Evolutionary conservation across 1,140 invertebrate species (phyloP), one percentile per base, ranked within the genome.

Genomic region (Heterodera schachtii): DNA sequence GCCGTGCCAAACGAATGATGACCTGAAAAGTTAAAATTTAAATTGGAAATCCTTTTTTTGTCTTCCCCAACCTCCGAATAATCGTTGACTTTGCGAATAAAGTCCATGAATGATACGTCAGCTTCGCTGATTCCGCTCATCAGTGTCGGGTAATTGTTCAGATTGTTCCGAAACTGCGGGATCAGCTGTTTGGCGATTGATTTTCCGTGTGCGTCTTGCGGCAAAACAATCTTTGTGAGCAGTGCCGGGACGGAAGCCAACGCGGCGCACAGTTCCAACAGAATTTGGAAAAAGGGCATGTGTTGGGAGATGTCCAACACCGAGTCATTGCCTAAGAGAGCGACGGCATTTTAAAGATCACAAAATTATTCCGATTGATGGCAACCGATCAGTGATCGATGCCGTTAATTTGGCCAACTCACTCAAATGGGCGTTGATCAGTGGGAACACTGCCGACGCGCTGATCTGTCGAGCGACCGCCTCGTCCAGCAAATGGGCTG

Each of bases 221-320:
- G 88, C 41, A 43, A 31, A 8, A 90, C 85, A 6, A 89, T 67
- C 64, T 80, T 81, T 11, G 85, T 86, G 11, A 90, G 74, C 21
- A 89, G 76, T 41, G 19, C 73, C 4, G 88, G 87, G 47, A 88
- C 41, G 3, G 70, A 66, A 8, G 89, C 73, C 60, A 89, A 79
- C 7, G 76, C 80, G 9, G 87, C 78, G 41, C 88, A 82, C n/a
- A 84, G 73, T 57, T 89, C 89, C 16, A 89, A 64, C 31, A 89
- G 82, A 31, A 87, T 85, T 83, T 90, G 88, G 81, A 89, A 90
- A 46, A 90, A 85, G 44, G 88, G 86, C 43, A 89, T 84, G 66
- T 88, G 89, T 60, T 90, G 84, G 31, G 81, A 82, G 11, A 89
- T 83, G 70, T 89, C 88, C 57, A 90, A 87, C 11, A 89, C 84